Conservation (phyloP, 2,888 invertebrate species). For the Parnassius glacialis region DNA sequence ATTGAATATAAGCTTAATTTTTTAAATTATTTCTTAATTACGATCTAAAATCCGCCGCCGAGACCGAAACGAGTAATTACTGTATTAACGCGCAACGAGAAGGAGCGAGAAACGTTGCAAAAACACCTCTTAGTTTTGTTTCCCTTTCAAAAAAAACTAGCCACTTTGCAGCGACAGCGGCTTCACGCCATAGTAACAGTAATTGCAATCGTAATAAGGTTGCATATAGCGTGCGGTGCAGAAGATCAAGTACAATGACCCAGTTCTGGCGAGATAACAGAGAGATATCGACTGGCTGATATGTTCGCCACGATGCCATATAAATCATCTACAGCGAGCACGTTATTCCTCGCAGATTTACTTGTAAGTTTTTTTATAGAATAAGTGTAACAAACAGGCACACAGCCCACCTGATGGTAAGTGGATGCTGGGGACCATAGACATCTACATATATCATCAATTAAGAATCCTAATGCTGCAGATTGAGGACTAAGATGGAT, state of each 20-base stretch:
- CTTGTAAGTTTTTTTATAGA: neutral
- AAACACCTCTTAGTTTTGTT: constrained; percentile 11
- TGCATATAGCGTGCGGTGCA: constrained; percentile 24
- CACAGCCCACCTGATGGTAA: too few species aligned
- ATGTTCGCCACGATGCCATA: constrained; percentile 22
- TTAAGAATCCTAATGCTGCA: too few species aligned
- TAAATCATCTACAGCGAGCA: constrained; percentile 7
- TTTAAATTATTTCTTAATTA: constrained; percentile 21
- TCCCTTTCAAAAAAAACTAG: constrained; percentile 16
- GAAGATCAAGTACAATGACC: constrained; percentile 60
- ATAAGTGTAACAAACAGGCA: too few species aligned
- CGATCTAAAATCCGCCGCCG: constrained; percentile 13
- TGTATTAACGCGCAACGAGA: constrained; percentile 16
- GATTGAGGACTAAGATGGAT: too few species aligned
- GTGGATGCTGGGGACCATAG: too few species aligned
- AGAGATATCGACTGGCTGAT: constrained; percentile 56
- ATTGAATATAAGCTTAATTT: neutral
- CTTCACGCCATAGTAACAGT: constrained; percentile 2
- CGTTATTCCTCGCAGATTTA: neutral
- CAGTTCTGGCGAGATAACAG: constrained; percentile 42
- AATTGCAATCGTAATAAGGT: constrained; percentile 7
- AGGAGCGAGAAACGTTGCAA: constrained; percentile 17
- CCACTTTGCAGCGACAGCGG: neutral
- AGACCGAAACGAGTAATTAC: constrained; percentile 12
- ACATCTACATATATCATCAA: too few species aligned